These are phyloP conservation scores for Dasyornis broadbenti DNA, from an alignment of 2,113 vertebrate genomes.

Conservation along the genomic window DNA sequence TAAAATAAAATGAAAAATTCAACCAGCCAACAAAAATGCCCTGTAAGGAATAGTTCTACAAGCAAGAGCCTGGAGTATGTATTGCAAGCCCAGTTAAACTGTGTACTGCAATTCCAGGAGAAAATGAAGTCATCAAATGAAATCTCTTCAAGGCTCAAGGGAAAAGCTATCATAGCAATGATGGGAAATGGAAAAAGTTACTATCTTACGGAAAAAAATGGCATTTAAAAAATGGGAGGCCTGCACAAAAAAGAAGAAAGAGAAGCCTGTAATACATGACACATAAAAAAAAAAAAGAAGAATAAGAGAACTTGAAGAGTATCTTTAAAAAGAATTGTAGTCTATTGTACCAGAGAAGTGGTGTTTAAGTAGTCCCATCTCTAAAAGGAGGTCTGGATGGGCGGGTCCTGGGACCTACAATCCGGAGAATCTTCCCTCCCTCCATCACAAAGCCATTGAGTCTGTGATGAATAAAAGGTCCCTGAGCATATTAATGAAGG, in stretches of 20 bases:
- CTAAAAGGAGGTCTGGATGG: neutral
- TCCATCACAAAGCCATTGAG: neutral
- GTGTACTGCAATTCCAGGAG: neutral
- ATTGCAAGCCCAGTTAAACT: neutral
- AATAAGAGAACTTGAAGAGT: neutral
- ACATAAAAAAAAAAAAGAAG: neutral
- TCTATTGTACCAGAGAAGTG: neutral
- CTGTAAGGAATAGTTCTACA: neutral
- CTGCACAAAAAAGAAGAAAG: neutral
- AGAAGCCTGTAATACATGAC: neutral
- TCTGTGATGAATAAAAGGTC: neutral
- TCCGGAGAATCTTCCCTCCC: neutral
- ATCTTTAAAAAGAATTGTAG: neutral
- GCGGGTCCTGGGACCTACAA: neutral
- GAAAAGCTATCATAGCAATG: neutral
- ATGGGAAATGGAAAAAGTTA: neutral
- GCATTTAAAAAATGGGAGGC: neutral
- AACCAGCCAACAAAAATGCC: neutral
- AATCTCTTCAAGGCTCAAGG: neutral
- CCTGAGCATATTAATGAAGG: neutral
- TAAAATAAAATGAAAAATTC: neutral
- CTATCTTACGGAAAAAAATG: neutral
- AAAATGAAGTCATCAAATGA: conserved; percentile 30
- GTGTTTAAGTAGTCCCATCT: neutral
- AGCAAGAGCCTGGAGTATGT: neutral